Evolutionary conservation across 30 jellyfish, hydroid and myxozoan species (phyloP), one percentile per base, ranked within the genome.

Genomic region (Sanderia malayensis): DNA sequence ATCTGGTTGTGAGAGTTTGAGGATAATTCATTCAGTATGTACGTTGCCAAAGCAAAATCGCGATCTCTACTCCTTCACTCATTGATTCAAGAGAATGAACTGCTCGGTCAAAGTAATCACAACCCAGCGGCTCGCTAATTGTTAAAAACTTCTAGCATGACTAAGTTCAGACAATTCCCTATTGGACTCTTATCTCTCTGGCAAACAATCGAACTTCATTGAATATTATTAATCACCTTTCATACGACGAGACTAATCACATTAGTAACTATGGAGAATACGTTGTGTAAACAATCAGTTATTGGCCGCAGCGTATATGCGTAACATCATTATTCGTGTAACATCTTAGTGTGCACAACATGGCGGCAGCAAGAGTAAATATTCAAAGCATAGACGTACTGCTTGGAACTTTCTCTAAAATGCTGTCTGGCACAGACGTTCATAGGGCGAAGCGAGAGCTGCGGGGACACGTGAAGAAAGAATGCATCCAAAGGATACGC

Each of bases 401-500:
- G 11, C 58, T 76, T 30, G 72, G 57, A 8, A 46, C 71, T 37
- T 22, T 76, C 22, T 75, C 80, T 9, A 61, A 65, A 37, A 76
- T 76, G 87, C 34, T 76, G 63, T 27, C 87, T 10, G 23, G 9
- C 1, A 17, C 72, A 2, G 87, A 49, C 10, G 87, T 76, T 30
- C 79, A 76, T 9, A 61, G 73, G 19, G 61, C 67, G 17, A 76
- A 76, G 47, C 26, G 70, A 31, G 87, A 76, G 57, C 47, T 76
- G 45, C 46, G 29, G 46, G 94, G 94, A 1, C 85, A 82, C 61
- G 62, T 82, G 37, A 64, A 64, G 20, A 65, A 64, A 65, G 94
- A 82, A 61, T 29, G 79, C 30, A 29, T 82, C 4, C 69, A 57
- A 21, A 79, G 27, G 49, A 71, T 71, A 15, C 81, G 47, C 31